Evolutionary conservation across 2,113 vertebrate genomes (phyloP).

Genomic region (Mormyrus iriodes): DNA sequence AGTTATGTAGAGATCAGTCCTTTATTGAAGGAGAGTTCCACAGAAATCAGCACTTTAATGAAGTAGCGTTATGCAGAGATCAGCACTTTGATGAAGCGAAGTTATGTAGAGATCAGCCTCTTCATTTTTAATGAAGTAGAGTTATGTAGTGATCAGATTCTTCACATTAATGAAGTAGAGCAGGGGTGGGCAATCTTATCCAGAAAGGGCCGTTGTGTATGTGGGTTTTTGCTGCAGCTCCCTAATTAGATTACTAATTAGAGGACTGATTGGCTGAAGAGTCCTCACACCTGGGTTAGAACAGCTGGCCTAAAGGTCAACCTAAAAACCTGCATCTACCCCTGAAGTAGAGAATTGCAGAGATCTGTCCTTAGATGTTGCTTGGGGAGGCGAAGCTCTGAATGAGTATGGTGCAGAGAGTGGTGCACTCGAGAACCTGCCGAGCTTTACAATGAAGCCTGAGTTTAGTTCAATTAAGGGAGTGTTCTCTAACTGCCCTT

Average conservation of each 20-base stretch:
- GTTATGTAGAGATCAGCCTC: not conserved
- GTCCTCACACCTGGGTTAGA: no score
- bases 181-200: no score
- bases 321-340: no score
- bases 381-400: not conserved
- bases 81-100: not conserved
- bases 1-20: not conserved
- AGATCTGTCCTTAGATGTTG: not conserved
- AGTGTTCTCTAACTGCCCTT: constrained; percentile 4
- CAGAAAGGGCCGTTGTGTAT: no score
- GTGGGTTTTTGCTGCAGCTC: no score
- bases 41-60: not conserved
- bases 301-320: no score
- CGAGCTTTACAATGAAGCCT: not conserved
- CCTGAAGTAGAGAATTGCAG: not conserved
- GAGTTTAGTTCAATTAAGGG: not conserved
- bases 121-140: not conserved
- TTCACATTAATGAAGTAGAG: not conserved
- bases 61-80: not conserved
- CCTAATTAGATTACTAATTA: no score
- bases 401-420: not conserved
- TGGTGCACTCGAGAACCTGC: not conserved
- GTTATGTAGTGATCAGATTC: not conserved
- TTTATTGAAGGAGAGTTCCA: not conserved
- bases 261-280: no score